Evolutionary conservation across 2,888 invertebrate genomes (phyloP).

Genomic region (Onthophagus sagittarius): DNA sequence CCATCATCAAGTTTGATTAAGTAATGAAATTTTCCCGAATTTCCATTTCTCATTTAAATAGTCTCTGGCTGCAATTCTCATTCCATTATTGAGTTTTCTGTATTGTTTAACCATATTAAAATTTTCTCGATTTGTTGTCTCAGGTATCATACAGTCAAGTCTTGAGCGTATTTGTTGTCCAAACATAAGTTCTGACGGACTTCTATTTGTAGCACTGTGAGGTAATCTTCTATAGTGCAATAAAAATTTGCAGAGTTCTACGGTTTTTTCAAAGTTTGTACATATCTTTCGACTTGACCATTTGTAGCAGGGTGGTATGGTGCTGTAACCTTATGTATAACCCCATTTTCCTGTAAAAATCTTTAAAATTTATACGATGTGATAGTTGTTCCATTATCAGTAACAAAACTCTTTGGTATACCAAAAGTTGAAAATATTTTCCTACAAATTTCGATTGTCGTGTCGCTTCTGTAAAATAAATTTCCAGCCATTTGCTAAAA

Average conservation of each 20-base stretch:
- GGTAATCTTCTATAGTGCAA: slow-evolving; percentile 14
- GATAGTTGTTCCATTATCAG: not conserved
- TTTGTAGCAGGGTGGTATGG: not conserved
- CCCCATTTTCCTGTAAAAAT: not conserved
- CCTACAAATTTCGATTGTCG: slow-evolving; percentile 22
- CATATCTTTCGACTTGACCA: not conserved
- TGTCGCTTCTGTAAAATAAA: slow-evolving; percentile 24
- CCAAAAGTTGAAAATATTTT: slow-evolving; percentile 31
- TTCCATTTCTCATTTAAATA: not conserved
- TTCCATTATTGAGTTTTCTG: not conserved
- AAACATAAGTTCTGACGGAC: slow-evolving; percentile 27
- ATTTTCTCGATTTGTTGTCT: not conserved
- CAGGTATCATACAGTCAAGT: slow-evolving; percentile 5
- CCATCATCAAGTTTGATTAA: too few relatives aligned
- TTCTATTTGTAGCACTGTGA: slow-evolving; percentile 25
- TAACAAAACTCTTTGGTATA: slow-evolving; percentile 29
- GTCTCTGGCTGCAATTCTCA: not conserved
- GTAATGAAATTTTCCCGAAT: not conserved
- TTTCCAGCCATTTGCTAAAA: slow-evolving; percentile 31
- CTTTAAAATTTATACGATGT: not conserved
- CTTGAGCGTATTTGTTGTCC: slow-evolving; percentile 23
- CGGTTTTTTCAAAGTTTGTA: not conserved
- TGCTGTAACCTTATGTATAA: not conserved
- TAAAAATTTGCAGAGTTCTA: slow-evolving; percentile 13
- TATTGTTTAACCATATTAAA: not conserved